These are phyloP conservation scores for Cygnus atratus DNA, from an alignment of 2,113 vertebrate genomes.

Conservation along the genomic window DNA sequence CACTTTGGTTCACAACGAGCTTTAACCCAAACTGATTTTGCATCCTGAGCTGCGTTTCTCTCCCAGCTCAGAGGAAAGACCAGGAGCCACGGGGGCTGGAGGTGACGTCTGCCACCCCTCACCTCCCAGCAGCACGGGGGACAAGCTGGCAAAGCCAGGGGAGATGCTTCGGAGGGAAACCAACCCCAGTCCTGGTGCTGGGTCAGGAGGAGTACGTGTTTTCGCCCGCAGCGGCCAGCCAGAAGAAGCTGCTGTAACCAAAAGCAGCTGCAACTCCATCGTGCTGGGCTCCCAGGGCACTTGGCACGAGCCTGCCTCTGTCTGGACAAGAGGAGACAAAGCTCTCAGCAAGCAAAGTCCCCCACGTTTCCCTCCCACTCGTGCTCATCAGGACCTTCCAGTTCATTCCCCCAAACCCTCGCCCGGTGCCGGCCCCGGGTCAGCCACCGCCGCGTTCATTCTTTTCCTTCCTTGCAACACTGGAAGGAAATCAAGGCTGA, in stretches of 20 bases:
- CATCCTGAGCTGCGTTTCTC: not conserved
- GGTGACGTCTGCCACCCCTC: not conserved
- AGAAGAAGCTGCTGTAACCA: not conserved
- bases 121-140: not conserved
- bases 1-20: not conserved
- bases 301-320: not conserved
- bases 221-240: not conserved
- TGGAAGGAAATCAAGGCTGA: not conserved
- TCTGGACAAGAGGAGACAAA: not conserved
- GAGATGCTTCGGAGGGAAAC: not conserved
- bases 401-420: not conserved
- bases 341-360: not conserved
- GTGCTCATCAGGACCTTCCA: not conserved
- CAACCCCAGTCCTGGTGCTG: rapidly evolving
- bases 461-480: not conserved
- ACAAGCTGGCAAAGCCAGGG: not conserved
- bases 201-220: rapidly evolving
- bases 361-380: not conserved
- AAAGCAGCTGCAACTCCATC: not conserved
- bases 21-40: rapidly evolving
- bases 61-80: not conserved
- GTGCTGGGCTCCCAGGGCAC: not conserved
- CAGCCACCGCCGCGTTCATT: not conserved
- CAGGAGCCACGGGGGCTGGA: not conserved
- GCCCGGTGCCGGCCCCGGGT: not conserved